A percentile compares a stretch with the other conserved stretches of the same genome.
Conservation (phyloP, 2,113 vertebrate genomes). For the Sitta europaea region DNA sequence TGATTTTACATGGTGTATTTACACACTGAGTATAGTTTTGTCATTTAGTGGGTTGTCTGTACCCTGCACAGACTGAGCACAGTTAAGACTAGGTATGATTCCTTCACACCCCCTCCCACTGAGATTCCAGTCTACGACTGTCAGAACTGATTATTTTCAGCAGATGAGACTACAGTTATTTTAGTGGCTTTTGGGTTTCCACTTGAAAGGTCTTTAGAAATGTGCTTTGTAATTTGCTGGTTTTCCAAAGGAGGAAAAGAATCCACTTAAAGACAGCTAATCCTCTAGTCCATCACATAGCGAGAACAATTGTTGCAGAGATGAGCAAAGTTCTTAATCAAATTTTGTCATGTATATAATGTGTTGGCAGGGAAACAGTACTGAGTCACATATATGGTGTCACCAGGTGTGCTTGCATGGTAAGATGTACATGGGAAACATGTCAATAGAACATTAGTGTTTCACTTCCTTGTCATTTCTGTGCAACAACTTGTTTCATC, state of each 20-base stretch:
- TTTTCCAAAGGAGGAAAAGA: neutral
- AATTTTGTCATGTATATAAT: neutral
- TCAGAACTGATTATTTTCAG: slow-evolving; percentile 55
- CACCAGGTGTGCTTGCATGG: neutral
- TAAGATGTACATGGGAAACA: neutral
- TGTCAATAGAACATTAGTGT: neutral
- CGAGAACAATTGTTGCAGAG: neutral
- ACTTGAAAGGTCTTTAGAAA: slow-evolving; percentile 37
- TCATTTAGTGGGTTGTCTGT: neutral
- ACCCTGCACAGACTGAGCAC: neutral
- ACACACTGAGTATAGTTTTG: neutral
- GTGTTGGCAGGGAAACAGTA: neutral
- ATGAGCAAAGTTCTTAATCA: neutral
- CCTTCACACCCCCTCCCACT: slow-evolving; percentile 5
- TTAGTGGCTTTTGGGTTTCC: slow-evolving; percentile 35
- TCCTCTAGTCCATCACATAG: neutral
- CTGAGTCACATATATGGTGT: neutral
- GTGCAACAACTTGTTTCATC: slow-evolving; percentile 4
- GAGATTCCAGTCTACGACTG: neutral
- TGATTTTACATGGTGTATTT: neutral
- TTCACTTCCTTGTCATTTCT: neutral
- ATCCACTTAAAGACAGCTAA: neutral
- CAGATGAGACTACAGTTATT: slow-evolving; percentile 40
- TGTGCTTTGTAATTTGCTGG: slow-evolving; percentile 9
- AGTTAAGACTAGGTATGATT: neutral